phyloP scores from a whole-genome alignment of 1,140 invertebrate genomes.

The Paraescarpia echinospica region DNA sequence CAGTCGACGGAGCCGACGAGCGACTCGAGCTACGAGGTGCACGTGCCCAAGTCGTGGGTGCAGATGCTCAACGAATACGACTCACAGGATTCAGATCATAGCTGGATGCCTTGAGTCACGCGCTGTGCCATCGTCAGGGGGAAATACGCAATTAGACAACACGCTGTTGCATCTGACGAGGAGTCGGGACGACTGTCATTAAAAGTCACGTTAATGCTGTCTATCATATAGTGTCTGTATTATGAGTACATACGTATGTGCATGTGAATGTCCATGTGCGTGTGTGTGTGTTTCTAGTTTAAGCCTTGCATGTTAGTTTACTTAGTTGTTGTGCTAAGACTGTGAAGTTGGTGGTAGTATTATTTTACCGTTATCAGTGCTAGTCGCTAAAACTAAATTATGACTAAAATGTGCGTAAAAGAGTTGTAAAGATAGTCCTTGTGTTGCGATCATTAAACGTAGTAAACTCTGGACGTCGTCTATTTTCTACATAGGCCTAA shows the following conservation, averaged over 20 bases:
- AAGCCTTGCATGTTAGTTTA: neutral
- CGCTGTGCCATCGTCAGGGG: neutral
- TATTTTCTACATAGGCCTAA: neutral
- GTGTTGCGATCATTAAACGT: neutral
- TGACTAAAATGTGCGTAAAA: neutral
- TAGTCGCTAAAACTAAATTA: neutral
- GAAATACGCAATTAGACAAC: neutral
- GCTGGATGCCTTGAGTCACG: neutral
- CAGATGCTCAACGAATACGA: neutral
- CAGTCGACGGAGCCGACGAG: neutral
- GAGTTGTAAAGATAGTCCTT: neutral
- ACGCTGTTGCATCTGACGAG: neutral
- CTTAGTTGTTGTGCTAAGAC: neutral
- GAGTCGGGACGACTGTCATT: neutral
- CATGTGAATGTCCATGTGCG: neutral
- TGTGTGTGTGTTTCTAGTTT: neutral
- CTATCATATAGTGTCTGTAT: neutral
- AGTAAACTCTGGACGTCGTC: neutral
- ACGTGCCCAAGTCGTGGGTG: neutral
- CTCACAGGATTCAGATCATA: neutral
- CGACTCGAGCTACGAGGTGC: neutral
- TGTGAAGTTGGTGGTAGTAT: neutral
- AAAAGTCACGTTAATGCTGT: neutral
- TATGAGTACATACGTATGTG: no score
- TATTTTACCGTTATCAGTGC: neutral